Evolutionary conservation across 1,140 invertebrate genomes (phyloP).

Genomic region (Ceratoteleas bidentatus): DNA sequence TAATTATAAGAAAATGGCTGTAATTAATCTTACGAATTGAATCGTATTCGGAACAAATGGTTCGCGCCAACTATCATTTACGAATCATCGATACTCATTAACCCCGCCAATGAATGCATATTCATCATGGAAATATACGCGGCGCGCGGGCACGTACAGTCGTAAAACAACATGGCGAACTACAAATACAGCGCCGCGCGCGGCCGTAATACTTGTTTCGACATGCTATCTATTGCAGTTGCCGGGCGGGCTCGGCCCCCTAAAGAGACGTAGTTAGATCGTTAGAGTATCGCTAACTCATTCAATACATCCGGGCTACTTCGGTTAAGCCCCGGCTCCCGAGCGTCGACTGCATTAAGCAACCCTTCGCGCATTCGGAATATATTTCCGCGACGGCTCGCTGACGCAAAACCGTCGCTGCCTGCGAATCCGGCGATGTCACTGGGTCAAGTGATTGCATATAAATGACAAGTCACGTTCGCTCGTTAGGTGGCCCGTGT

Average conservation of each 20-base stretch:
- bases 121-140: conserved; percentile 39
- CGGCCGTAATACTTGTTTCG: conserved; percentile 58
- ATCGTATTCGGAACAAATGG: conserved; percentile 7
- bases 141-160: conserved; percentile 10
- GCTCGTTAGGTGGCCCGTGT: conserved; percentile 70
- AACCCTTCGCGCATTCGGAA: conserved; percentile 53
- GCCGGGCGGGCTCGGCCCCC: conserved; percentile 64
- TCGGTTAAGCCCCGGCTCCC: conserved; percentile 66
- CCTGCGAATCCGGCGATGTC: conserved; percentile 58
- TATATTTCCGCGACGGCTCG: conserved; percentile 36
- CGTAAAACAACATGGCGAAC: conserved; percentile 63
- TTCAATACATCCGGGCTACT: conserved; percentile 72
- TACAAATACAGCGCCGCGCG: conserved; percentile 46
- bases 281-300: conserved; percentile 77
- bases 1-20: neutral
- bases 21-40: conserved; percentile 7
- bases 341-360: conserved; percentile 69
- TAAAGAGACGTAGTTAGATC: conserved; percentile 66
- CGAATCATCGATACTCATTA: conserved; percentile 44
- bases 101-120: conserved; percentile 29
- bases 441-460: conserved; percentile 76
- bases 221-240: conserved; percentile 69
- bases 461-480: conserved; percentile 73
- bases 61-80: conserved; percentile 28
- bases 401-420: conserved; percentile 52